Conservation (phyloP, 2,888 invertebrate species). For the Neria commutata region DNA sequence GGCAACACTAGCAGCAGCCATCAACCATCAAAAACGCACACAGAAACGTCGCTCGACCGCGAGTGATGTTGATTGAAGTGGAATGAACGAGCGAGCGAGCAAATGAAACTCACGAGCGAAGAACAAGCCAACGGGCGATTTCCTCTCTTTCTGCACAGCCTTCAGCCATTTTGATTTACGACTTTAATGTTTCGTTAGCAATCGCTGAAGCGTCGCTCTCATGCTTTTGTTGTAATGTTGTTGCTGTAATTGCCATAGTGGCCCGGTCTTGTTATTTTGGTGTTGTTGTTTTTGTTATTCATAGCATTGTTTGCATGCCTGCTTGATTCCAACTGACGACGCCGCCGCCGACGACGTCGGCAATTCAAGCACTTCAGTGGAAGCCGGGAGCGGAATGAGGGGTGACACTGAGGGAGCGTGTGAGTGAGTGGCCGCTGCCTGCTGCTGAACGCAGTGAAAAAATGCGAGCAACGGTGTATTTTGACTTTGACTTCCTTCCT, state of each 20-base stretch:
- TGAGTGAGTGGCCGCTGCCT: no score
- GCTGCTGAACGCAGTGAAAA: background rate
- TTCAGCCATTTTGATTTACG: conserved; percentile 63
- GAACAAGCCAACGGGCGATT: no score
- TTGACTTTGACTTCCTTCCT: conserved; percentile 14
- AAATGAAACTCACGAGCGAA: no score
- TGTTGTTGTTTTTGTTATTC: conserved; percentile 14
- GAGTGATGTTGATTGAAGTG: conserved; percentile 47
- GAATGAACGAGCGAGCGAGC: conserved; percentile 45
- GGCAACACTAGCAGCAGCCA: conserved; percentile 18
- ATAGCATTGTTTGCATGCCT: conserved; percentile 8
- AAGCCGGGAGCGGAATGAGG: no score
- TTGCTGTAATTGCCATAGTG: conserved; percentile 7
- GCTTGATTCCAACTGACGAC: conserved; percentile 1
- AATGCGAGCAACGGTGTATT: conserved; percentile 20
- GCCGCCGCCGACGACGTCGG: background rate
- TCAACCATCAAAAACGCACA: conserved; percentile 16
- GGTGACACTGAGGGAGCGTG: no score
- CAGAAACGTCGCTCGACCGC: conserved; percentile 26
- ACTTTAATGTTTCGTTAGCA: conserved; percentile 36
- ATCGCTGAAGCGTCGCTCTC: conserved; percentile 32
- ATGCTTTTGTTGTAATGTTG: conserved; percentile 14
- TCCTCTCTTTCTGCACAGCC: conserved; percentile 39
- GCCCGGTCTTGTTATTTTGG: background rate
- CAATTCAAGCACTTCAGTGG: background rate